A percentile compares a stretch with the other conserved stretches of the same genome.
Evolutionary conservation across 2,797 vertebrate genomes (phyloP).

Genomic region (Catharus ustulatus): DNA sequence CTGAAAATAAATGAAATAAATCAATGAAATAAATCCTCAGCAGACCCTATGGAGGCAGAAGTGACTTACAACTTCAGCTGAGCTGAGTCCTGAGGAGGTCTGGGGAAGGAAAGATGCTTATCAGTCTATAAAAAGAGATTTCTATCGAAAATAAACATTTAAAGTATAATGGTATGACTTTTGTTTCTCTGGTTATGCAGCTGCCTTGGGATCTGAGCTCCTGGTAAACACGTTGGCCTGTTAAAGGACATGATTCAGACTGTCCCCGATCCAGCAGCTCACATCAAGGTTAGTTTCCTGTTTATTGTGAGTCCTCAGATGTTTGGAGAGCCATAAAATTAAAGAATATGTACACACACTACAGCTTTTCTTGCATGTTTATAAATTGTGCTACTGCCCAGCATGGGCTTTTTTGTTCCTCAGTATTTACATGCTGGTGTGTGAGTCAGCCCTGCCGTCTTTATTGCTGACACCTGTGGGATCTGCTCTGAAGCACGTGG

Average conservation of each 20-base stretch:
- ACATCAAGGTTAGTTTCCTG: conserved; percentile 78
- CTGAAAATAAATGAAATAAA: no score
- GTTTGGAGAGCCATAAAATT: background rate
- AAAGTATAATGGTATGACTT: background rate
- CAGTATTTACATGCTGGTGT: background rate
- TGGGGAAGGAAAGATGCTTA: background rate
- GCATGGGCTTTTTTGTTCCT: background rate
- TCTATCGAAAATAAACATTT: conserved; percentile 22
- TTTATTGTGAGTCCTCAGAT: background rate
- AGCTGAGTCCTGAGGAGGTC: background rate
- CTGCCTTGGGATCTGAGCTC: conserved; percentile 58
- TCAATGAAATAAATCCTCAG: background rate
- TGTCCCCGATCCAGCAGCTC: conserved; percentile 83
- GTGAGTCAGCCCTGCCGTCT: background rate
- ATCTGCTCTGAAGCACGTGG: background rate
- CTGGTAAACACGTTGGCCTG: conserved; percentile 59
- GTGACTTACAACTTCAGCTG: background rate
- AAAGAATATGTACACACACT: background rate
- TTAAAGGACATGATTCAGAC: conserved; percentile 85
- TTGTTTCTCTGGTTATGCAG: conserved; percentile 65
- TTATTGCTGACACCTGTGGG: background rate
- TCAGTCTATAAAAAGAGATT: background rate
- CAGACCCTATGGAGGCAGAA: background rate
- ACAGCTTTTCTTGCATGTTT: background rate
- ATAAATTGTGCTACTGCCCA: background rate